A percentile compares a stretch with the other conserved stretches of the same genome.
phyloP scores from a whole-genome alignment of 2,113 vertebrate genomes.

The Blennius ocellaris region DNA sequence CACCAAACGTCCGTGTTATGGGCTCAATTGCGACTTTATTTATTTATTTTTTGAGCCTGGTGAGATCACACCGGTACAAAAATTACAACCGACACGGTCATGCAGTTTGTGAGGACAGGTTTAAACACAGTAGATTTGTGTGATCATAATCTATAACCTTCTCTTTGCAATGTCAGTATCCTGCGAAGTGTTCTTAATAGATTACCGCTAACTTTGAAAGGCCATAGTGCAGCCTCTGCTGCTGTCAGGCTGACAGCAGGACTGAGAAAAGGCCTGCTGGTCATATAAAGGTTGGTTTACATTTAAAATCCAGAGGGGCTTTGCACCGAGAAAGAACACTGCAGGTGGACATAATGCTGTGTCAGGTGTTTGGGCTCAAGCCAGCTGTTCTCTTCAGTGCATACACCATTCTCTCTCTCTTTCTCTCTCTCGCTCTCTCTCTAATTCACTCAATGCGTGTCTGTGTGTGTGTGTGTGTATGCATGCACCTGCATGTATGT shows the following conservation, averaged over 20 bases:
- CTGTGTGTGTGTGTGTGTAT: conserved; percentile 37
- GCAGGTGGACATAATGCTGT: conserved; percentile 72
- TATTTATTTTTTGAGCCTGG: not conserved
- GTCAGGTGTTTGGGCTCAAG: conserved; percentile 64
- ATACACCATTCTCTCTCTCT: conserved; percentile 7
- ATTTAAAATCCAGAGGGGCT: conserved; percentile 57
- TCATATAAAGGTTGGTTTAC: conserved; percentile 65
- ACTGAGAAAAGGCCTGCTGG: conserved; percentile 42
- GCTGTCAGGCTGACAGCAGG: conserved; percentile 32
- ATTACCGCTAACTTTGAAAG: conserved; percentile 25
- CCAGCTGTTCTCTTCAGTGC: conserved; percentile 61
- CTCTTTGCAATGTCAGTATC: not conserved
- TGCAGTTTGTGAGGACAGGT: not conserved
- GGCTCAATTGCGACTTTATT: conserved; percentile 12
- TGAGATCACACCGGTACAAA: conserved; percentile 6
- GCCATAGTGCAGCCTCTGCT: conserved; percentile 9
- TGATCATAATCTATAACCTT: not conserved
- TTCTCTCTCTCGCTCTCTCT: conserved; percentile 9
- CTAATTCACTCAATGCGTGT: conserved; percentile 7
- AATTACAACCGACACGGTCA: not conserved
- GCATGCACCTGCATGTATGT: conserved; percentile 34
- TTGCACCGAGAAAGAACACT: conserved; percentile 49
- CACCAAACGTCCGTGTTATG: conserved; percentile 24
- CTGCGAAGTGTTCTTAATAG: conserved; percentile 19
- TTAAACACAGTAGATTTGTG: not conserved